Evolutionary conservation across 1,140 invertebrate genomes (phyloP).

Genomic region (Paracyclopina nana): DNA sequence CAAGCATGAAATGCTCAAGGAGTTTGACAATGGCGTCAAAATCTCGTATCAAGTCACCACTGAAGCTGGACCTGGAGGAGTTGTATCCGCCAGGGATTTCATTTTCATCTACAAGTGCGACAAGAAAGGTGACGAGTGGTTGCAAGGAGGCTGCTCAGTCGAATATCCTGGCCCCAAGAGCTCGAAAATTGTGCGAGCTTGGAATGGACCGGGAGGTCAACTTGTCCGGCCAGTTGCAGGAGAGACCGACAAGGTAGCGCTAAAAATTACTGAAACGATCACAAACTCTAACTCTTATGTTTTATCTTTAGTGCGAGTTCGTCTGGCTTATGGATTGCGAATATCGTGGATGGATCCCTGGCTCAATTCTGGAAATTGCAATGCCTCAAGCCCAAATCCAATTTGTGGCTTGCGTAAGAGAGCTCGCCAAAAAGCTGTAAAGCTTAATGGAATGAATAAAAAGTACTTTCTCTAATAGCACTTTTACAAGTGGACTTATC

Average conservation of each 20-base stretch:
- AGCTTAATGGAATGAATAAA: too few species aligned
- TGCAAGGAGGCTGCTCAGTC: conserved; percentile 2
- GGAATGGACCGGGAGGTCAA: conserved; percentile 1
- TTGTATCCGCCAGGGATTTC: neutral
- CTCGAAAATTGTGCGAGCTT: neutral
- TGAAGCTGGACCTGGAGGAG: neutral
- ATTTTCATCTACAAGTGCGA: conserved; percentile 1
- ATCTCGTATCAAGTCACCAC: conserved; percentile 3
- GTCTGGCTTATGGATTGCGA: conserved; percentile 4
- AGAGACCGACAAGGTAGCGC: neutral
- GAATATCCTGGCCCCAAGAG: neutral
- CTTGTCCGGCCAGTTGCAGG: neutral
- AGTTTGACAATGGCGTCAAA: neutral
- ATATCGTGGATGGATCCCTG: neutral
- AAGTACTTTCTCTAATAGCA: too few species aligned
- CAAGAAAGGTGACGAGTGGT: neutral
- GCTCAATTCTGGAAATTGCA: neutral
- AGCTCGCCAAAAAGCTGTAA: conserved; percentile 3
- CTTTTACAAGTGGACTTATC: too few species aligned
- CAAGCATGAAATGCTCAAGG: neutral
- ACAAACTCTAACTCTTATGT: too few species aligned
- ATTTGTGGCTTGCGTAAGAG: conserved; percentile 1
- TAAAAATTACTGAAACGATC: too few species aligned
- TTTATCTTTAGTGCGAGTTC: conserved; percentile 3
- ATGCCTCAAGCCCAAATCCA: neutral